These are phyloP conservation scores for Chitala chitala DNA, from an alignment of 2,113 vertebrate genomes.

Conservation along the genomic window DNA sequence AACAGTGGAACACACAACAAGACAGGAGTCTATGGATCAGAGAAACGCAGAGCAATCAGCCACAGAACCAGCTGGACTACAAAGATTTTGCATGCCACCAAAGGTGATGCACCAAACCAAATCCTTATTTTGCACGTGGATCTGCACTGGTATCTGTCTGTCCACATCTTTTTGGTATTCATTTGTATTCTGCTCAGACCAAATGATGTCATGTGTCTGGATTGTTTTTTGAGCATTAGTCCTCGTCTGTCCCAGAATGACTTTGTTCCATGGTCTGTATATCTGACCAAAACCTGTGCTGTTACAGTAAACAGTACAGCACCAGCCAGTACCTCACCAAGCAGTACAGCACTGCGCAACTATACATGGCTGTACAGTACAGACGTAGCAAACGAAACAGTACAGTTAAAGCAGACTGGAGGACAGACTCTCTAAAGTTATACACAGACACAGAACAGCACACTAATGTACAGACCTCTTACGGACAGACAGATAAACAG, in stretches of 20 bases:
- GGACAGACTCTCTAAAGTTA: neutral
- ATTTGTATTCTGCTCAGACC: neutral
- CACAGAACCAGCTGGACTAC: neutral
- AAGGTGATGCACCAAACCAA: neutral
- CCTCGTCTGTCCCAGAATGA: conserved; percentile 10
- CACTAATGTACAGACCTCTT: conserved; percentile 13
- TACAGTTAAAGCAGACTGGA: conserved; percentile 9
- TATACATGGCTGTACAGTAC: conserved; percentile 9
- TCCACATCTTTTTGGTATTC: conserved; percentile 18
- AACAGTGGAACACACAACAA: neutral
- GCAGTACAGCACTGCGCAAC: conserved; percentile 5
- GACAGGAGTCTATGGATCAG: conserved; percentile 2
- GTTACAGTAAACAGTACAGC: conserved; percentile 7
- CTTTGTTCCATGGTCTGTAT: conserved; percentile 14
- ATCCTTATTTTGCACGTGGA: neutral
- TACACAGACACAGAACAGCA: conserved; percentile 14
- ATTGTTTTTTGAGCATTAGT: neutral
- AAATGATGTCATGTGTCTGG: conserved; percentile 11
- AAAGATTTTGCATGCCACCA: neutral
- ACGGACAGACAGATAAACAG: conserved; percentile 23
- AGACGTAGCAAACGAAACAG: conserved; percentile 9
- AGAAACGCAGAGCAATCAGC: neutral
- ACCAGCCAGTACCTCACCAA: neutral
- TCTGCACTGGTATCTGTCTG: conserved; percentile 21
- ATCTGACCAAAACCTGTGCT: conserved; percentile 1